Conservation (phyloP, 2,888 invertebrate species). For the Baccha elongata region DNA sequence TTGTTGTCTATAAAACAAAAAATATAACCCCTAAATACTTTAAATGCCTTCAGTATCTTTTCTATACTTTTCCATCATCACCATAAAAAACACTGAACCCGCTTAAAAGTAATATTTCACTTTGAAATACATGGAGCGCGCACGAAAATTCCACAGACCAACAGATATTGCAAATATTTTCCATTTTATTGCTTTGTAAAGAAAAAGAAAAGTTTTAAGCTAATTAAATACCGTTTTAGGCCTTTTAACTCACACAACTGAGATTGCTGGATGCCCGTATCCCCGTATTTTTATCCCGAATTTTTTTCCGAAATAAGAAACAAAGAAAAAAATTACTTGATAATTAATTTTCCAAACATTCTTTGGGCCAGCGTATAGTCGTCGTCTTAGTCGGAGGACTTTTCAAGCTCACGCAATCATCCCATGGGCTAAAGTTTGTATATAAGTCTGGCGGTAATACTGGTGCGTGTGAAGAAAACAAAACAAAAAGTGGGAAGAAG, state of each 20-base stretch:
- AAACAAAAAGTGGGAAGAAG: slow-evolving; percentile 18
- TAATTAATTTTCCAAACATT: slow-evolving; percentile 65
- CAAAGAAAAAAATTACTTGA: slow-evolving; percentile 31
- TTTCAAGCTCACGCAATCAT: slow-evolving; percentile 16
- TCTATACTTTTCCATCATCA: not conserved
- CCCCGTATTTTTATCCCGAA: slow-evolving; percentile 21
- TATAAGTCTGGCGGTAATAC: slow-evolving; percentile 30
- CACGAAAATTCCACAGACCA: not conserved
- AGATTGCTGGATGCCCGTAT: slow-evolving; percentile 12
- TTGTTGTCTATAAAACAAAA: too few species aligned
- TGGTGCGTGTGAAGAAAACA: slow-evolving; percentile 43
- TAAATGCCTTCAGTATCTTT: slow-evolving; percentile 3
- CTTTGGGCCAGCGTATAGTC: slow-evolving; percentile 33
- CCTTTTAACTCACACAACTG: slow-evolving; percentile 40
- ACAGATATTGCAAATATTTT: slow-evolving; percentile 57
- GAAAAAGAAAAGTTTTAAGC: slow-evolving; percentile 47
- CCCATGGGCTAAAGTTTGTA: slow-evolving; percentile 37
- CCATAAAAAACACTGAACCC: not conserved
- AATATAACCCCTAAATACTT: too few species aligned
- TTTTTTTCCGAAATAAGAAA: not conserved
- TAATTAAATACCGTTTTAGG: slow-evolving; percentile 68
- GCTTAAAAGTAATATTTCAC: slow-evolving; percentile 28
- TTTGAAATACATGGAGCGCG: slow-evolving; percentile 16
- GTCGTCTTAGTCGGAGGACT: not conserved
- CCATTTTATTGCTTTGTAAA: slow-evolving; percentile 31